Evolutionary conservation across 2,113 vertebrate genomes (phyloP), one percentile per base, ranked within the genome.

Genomic region (Xenopus borealis): DNA sequence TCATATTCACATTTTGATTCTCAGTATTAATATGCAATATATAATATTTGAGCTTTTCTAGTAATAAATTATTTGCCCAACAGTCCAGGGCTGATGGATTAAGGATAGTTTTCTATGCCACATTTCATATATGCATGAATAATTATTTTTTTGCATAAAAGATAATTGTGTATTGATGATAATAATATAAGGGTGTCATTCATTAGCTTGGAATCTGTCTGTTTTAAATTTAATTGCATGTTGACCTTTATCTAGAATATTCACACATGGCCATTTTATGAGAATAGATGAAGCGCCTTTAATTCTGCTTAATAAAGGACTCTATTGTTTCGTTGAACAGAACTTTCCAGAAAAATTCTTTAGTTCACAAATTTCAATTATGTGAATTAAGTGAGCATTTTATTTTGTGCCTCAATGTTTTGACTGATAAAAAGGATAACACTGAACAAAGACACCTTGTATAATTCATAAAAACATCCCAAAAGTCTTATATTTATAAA

Each of bases 231-330:
- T 30, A 69, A 70, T 63, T 77, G 47, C 59, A 52, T 64, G 10
- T 70, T 77, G 74, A 77, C 66, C 74, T 77, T 77, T 70, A 55
- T 64, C 18, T 45, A 67, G 69, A 70, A 77, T 62, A 69, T 64
- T 77, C 67, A 77, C 74, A 61, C 58, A 55, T 64, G 67, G 67
- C 59, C 27, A 70, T 70, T 77, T 64, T 12, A 23, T 77, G 20
- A 69, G 47, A 75, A 77, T 64, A 30, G 74, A 76, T 64, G 46
- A 47, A 55, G 74, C 67, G 66, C 50, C 67, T 64, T 77, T 77
- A 64, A 70, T 66, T 77, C 67, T 77, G 67, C 30, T 1, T 46
- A 40, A 62, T 77, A 77, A 77, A 77, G 62, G 50, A 33, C 19
- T 57, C 67, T 70, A 63, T 77, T 77, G 74, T 70, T 57, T 27